These are phyloP conservation scores for Pterocles orientalis DNA, from an alignment of 2,113 vertebrate genomes.

Conservation along the genomic window DNA sequence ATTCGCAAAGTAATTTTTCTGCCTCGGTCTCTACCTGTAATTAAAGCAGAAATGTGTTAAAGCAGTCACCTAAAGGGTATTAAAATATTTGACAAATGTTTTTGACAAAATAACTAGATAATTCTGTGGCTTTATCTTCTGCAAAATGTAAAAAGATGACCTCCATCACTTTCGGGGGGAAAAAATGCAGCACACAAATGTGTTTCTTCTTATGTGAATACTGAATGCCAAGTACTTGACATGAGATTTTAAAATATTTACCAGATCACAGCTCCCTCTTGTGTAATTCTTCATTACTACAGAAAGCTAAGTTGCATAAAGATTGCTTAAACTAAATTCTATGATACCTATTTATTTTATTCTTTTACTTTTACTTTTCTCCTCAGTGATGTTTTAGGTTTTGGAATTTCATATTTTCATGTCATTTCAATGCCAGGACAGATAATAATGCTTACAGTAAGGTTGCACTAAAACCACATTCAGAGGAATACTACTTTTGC, in stretches of 20 bases:
- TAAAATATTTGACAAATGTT: neutral
- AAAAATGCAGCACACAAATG: neutral
- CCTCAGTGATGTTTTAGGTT: neutral
- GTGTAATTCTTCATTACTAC: constrained; percentile 12
- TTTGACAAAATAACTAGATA: neutral
- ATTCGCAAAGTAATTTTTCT: neutral
- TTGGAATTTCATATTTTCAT: neutral
- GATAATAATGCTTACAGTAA: neutral
- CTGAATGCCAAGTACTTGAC: neutral
- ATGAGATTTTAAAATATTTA: neutral
- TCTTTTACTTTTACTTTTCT: neutral
- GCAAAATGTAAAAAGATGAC: neutral
- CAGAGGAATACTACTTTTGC: neutral
- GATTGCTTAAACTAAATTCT: neutral
- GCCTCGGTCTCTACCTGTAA: neutral
- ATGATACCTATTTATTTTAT: neutral
- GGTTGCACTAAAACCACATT: neutral
- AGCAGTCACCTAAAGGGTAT: neutral
- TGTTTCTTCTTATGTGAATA: neutral
- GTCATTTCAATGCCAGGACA: neutral
- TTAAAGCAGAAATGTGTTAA: neutral
- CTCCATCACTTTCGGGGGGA: accelerated
- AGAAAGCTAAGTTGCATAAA: neutral
- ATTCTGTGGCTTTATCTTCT: neutral
- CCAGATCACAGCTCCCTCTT: constrained; percentile 57